These are phyloP conservation scores for Eupsilia transversa DNA, from an alignment of 2,888 invertebrate species.

Conservation along the genomic window DNA sequence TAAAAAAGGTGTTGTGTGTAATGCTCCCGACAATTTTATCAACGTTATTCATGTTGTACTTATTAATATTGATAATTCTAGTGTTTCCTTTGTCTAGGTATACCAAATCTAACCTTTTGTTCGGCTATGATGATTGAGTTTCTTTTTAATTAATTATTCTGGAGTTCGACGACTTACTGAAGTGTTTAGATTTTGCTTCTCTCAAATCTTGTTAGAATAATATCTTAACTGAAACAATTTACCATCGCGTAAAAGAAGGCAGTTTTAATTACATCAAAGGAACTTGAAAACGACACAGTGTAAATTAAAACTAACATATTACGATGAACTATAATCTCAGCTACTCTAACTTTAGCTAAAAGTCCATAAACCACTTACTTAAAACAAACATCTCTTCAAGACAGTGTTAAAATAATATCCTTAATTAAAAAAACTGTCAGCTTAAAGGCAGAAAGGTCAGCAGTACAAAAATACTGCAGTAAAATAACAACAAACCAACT, in stretches of 20 bases:
- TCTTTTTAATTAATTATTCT: constrained; percentile 13
- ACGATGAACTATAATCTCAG: constrained; percentile 6
- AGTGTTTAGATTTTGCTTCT: constrained; percentile 2
- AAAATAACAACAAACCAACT: background rate
- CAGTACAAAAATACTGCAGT: background rate
- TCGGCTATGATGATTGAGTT: constrained; percentile 56
- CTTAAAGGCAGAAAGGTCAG: background rate
- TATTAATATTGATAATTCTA: constrained; percentile 82
- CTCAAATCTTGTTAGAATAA: background rate
- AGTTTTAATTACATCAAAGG: background rate
- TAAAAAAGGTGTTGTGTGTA: constrained; percentile 33
- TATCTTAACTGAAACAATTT: background rate
- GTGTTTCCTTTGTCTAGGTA: constrained; percentile 86
- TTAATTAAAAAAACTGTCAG: background rate
- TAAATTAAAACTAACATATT: background rate
- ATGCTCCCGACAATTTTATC: constrained; percentile 80
- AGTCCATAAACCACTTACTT: no score
- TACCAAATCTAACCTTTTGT: constrained; percentile 69
- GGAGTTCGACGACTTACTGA: constrained; percentile 38
- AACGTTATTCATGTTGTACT: constrained; percentile 83
- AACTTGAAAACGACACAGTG: constrained; percentile 1
- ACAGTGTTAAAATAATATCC: background rate
- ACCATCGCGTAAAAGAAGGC: background rate
- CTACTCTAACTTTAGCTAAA: background rate
- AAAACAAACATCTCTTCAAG: no score